Evolutionary conservation across 1,140 invertebrate species (phyloP).

Genomic region (Chrysomallon squamiferum): DNA sequence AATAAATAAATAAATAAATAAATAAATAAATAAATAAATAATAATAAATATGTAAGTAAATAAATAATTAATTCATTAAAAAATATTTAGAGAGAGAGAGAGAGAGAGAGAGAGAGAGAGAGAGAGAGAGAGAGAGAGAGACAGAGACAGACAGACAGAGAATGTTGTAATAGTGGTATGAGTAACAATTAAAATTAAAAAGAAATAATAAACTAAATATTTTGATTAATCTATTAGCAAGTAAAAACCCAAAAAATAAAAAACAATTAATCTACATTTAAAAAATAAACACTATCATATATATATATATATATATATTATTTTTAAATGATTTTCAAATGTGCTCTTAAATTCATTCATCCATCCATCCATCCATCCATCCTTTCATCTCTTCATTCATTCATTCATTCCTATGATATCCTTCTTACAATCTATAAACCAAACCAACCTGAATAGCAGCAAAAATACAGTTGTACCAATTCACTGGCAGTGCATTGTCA

Average conservation of each 20-base stretch:
- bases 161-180: background rate
- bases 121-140: background rate
- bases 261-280: background rate
- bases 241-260: background rate
- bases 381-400: background rate
- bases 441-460: conserved; percentile 26
- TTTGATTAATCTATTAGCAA: too few species aligned
- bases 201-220: background rate
- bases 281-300: background rate
- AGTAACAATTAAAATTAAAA: background rate
- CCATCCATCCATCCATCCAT: background rate
- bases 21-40: background rate
- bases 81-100: background rate
- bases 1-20: background rate
- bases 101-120: background rate
- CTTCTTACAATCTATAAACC: background rate
- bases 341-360: background rate
- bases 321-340: background rate
- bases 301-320: background rate
- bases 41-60: background rate
- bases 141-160: background rate
- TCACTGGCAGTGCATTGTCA: conserved; percentile 21
- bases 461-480: conserved; percentile 34
- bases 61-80: background rate
- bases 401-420: background rate